These are phyloP conservation scores for Trachelus tabidus DNA, from an alignment of 2,888 invertebrate species.

Conservation along the genomic window DNA sequence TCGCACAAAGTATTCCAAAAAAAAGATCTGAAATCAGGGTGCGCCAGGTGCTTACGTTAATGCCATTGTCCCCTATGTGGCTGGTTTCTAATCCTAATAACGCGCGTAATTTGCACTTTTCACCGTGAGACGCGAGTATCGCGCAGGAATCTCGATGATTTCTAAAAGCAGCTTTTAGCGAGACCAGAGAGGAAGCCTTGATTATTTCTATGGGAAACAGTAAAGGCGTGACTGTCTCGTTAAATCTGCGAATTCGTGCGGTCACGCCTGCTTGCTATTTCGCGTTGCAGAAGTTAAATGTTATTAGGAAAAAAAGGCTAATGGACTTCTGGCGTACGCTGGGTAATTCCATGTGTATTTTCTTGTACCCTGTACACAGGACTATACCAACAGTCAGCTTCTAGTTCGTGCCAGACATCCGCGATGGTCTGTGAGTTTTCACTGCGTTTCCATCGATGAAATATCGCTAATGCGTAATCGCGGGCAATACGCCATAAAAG, in stretches of 20 bases:
- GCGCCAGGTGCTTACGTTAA: constrained; percentile 8
- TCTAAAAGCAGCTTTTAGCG: background rate
- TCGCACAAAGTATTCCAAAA: constrained; percentile 14
- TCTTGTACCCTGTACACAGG: background rate
- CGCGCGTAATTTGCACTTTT: background rate
- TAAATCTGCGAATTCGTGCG: background rate
- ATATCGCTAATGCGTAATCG: background rate
- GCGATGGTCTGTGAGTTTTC: background rate
- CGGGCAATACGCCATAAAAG: background rate
- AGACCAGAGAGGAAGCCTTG: background rate
- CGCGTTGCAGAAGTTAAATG: background rate
- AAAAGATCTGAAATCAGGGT: constrained; percentile 29
- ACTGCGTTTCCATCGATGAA: background rate
- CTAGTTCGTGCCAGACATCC: background rate
- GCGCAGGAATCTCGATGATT: background rate
- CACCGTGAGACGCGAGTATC: background rate
- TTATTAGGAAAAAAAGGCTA: background rate
- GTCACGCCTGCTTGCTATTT: background rate
- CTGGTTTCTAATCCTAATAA: background rate
- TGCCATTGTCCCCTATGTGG: background rate
- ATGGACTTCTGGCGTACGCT: background rate
- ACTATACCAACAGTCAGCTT: background rate
- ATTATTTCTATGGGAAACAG: background rate
- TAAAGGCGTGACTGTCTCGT: background rate
- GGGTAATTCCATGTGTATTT: background rate